These are phyloP conservation scores for Tetramorium alpestre DNA, from an alignment of 1,140 invertebrate species.

Conservation along the genomic window DNA sequence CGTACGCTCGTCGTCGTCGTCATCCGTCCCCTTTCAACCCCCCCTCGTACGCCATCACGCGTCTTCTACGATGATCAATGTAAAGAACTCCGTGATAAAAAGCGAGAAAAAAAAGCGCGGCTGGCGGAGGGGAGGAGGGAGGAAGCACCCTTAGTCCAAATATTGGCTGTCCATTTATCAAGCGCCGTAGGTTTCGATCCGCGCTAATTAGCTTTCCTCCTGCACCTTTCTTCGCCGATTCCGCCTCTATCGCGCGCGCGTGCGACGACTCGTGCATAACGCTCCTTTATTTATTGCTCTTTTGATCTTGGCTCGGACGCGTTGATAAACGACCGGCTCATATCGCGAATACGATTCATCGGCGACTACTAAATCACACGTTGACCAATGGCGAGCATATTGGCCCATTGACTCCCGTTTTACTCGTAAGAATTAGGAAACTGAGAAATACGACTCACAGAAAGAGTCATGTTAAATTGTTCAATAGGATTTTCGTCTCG, in stretches of 20 bases:
- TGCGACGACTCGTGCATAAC: slow-evolving; percentile 61
- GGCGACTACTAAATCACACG: slow-evolving; percentile 44
- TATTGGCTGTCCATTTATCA: slow-evolving; percentile 82
- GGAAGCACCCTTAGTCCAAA: slow-evolving; percentile 76
- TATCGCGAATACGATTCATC: slow-evolving; percentile 52
- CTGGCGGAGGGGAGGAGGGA: neutral
- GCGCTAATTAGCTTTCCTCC: slow-evolving; percentile 77
- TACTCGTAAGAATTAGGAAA: slow-evolving; percentile 4
- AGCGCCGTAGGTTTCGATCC: slow-evolving; percentile 73
- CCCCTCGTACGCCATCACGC: slow-evolving; percentile 22
- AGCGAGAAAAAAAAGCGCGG: slow-evolving; percentile 38
- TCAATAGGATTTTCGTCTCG: neutral
- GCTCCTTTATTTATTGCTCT: slow-evolving; percentile 70
- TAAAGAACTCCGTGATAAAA: slow-evolving; percentile 56
- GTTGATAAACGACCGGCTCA: slow-evolving; percentile 63
- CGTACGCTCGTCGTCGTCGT: slow-evolving; percentile 26
- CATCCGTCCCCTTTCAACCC: slow-evolving; percentile 26
- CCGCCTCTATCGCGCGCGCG: slow-evolving; percentile 44
- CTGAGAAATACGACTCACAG: neutral
- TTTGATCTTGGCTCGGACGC: slow-evolving; percentile 68
- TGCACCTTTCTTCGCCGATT: slow-evolving; percentile 58
- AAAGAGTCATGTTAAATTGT: neutral
- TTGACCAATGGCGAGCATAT: slow-evolving; percentile 27
- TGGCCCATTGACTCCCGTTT: slow-evolving; percentile 30
- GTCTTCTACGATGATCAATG: slow-evolving; percentile 51